phyloP scores from a whole-genome alignment of 1,140 invertebrate species.

The Nephotettix cincticeps region DNA sequence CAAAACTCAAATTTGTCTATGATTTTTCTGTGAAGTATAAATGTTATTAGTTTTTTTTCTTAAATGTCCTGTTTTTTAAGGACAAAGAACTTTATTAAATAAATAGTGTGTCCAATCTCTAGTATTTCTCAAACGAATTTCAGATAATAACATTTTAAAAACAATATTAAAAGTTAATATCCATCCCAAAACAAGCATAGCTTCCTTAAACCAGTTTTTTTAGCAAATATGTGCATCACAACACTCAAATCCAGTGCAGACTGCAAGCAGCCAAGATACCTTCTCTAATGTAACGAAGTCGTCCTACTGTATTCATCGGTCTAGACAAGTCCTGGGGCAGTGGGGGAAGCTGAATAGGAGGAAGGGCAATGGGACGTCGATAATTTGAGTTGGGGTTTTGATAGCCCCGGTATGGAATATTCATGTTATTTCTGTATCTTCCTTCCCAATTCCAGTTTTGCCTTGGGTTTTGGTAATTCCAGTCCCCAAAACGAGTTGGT shows the following conservation, averaged over 20 bases:
- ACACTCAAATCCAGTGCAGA: neutral
- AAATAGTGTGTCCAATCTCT: no score
- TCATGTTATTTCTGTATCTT: neutral
- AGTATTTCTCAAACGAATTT: no score
- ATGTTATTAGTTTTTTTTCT: no score
- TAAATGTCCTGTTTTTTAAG: no score
- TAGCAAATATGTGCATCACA: neutral
- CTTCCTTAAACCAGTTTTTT: no score
- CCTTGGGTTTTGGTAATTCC: neutral
- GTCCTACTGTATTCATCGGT: neutral
- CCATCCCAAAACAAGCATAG: no score
- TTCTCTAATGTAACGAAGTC: neutral
- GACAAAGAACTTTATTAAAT: no score
- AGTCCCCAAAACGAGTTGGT: neutral
- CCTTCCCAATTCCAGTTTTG: neutral
- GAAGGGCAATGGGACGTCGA: constrained; percentile 2
- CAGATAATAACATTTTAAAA: no score
- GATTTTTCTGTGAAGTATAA: no score
- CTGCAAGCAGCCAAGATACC: neutral
- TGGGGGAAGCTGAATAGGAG: constrained; percentile 10
- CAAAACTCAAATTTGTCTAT: no score
- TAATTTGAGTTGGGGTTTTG: neutral
- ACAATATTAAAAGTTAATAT: no score
- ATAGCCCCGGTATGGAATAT: neutral
- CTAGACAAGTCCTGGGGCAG: neutral